A percentile compares a stretch with the other conserved stretches of the same genome.
Conservation (phyloP, 30 jellyfish, hydroid and myxozoan genomes). For the Cassiopea xamachana region DNA sequence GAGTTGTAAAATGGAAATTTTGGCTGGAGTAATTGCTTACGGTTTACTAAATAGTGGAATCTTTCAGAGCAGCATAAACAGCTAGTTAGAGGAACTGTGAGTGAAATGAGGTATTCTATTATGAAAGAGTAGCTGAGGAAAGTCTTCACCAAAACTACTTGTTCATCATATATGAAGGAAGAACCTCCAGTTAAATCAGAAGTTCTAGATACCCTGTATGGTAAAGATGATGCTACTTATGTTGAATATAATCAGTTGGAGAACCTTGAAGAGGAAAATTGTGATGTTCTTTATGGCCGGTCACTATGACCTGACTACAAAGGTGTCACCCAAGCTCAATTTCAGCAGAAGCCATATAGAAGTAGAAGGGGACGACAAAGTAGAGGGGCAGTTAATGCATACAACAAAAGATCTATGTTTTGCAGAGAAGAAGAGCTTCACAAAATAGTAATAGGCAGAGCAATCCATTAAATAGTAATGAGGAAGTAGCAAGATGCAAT, state of each 20-base stretch:
- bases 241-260: neutral
- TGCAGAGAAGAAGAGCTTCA: neutral
- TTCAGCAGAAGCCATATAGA: neutral
- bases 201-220: neutral
- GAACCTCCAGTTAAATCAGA: neutral
- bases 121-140: neutral
- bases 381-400: too few relatives aligned
- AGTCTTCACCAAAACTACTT: neutral
- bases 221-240: neutral
- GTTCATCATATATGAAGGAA: neutral
- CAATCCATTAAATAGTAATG: constrained; percentile 53
- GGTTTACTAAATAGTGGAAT: neutral
- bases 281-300: neutral
- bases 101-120: neutral
- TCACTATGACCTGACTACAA: neutral
- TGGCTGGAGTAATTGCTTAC: neutral
- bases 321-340: neutral
- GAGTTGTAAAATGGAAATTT: neutral
- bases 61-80: neutral
- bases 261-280: neutral
- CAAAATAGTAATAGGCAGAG: neutral
- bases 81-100: neutral
- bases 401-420: too few relatives aligned
- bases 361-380: neutral
- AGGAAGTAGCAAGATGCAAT: constrained; percentile 34